Conservation (phyloP, 2,888 invertebrate species). For the Caenorhabditis plicata region DNA sequence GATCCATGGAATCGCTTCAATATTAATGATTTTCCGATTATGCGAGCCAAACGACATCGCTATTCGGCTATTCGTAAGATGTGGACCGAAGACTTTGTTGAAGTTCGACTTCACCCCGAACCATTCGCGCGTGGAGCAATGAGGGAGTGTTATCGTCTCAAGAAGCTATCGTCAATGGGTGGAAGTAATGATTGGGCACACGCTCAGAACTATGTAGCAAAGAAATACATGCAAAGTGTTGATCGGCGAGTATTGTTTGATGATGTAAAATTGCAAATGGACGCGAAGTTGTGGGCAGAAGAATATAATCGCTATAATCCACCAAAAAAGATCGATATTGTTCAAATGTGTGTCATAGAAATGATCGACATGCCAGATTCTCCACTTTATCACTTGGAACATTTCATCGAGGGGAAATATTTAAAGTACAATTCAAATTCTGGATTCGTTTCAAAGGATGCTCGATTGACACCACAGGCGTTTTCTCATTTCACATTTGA, state of each 20-base stretch:
- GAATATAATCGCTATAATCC: slow-evolving; percentile 72
- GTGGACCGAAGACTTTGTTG: slow-evolving; percentile 69
- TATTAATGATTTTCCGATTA: slow-evolving; percentile 67
- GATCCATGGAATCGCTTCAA: slow-evolving; percentile 70
- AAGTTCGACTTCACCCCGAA: slow-evolving; percentile 65
- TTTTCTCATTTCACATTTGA: slow-evolving; percentile 73
- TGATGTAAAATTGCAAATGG: slow-evolving; percentile 72
- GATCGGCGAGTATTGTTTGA: slow-evolving; percentile 70
- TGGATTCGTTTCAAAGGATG: slow-evolving; percentile 70
- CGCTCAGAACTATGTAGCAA: slow-evolving; percentile 71
- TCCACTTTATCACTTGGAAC: slow-evolving; percentile 70
- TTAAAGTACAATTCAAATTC: slow-evolving; percentile 72
- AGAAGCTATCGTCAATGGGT: slow-evolving; percentile 67
- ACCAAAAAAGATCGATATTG: slow-evolving; percentile 72
- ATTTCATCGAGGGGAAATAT: slow-evolving; percentile 72
- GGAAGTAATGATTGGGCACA: slow-evolving; percentile 68
- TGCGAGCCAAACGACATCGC: slow-evolving; percentile 68
- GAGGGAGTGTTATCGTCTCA: slow-evolving; percentile 71
- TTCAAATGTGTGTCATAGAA: slow-evolving; percentile 71
- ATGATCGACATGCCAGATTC: slow-evolving; percentile 67
- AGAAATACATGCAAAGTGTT: slow-evolving; percentile 68
- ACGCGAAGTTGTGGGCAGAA: slow-evolving; percentile 72
- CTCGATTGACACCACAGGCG: slow-evolving; percentile 70
- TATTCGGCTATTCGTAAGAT: slow-evolving; percentile 69
- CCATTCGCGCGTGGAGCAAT: slow-evolving; percentile 71